Conservation (phyloP, 2,113 vertebrate species). For the Pristiophorus japonicus region DNA sequence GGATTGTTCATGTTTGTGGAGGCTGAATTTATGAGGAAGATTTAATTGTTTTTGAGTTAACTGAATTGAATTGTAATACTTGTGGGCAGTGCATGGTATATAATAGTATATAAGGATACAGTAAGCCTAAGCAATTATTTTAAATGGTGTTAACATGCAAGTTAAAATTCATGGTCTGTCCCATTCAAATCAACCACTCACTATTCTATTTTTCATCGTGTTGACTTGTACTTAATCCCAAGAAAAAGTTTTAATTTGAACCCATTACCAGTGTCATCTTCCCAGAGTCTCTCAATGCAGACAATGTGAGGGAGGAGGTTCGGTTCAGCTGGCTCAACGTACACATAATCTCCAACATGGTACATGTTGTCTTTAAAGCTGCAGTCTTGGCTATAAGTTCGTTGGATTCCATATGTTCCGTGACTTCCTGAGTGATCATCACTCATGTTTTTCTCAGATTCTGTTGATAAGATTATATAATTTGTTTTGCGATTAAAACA, state of each 20-base stretch:
- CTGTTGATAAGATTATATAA: slow-evolving; percentile 51
- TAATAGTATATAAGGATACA: no score
- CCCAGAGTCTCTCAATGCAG: slow-evolving; percentile 94
- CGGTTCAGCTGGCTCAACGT: slow-evolving; percentile 87
- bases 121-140: no score
- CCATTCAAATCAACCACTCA: neutral
- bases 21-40: no score
- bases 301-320: slow-evolving; percentile 93
- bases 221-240: neutral
- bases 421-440: slow-evolving; percentile 75
- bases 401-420: slow-evolving; percentile 74
- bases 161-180: neutral
- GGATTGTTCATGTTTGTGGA: no score
- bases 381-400: slow-evolving; percentile 96
- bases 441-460: slow-evolving; percentile 80
- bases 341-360: slow-evolving; percentile 93
- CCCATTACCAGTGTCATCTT: slow-evolving; percentile 80
- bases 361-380: slow-evolving; percentile 98
- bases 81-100: no score
- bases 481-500: neutral
- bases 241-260: neutral
- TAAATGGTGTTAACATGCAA: neutral
- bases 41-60: no score
- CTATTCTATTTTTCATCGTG: neutral
- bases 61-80: no score